Conservation (phyloP, 2,113 vertebrate species). For the Ardeotis arabs region DNA sequence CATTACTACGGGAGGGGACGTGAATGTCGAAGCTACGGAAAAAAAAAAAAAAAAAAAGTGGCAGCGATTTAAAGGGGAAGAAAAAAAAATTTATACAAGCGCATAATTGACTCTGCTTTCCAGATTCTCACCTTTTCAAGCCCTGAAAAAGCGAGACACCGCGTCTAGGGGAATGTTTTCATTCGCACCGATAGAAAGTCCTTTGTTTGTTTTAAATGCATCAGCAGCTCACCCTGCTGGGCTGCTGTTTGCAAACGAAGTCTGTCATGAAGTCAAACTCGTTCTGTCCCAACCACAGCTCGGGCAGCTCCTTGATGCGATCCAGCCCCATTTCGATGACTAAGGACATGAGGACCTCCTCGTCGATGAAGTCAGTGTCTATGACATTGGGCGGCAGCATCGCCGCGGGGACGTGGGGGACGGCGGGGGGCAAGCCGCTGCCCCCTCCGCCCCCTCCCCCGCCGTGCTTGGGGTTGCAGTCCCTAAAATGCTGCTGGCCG, state of each 20-base stretch:
- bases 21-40: constrained; percentile 74
- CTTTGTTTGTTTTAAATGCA: constrained; percentile 70
- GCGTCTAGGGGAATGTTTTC: constrained; percentile 83
- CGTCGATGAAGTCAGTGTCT: constrained; percentile 91
- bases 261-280: constrained; percentile 93
- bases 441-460: constrained; percentile 36
- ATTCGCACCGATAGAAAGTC: constrained; percentile 77
- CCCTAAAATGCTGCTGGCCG: constrained; percentile 86
- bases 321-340: constrained; percentile 92
- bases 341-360: constrained; percentile 91
- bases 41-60: constrained; percentile 44
- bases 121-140: constrained; percentile 81
- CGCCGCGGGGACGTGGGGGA: constrained; percentile 83
- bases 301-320: constrained; percentile 90
- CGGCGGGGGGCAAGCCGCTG: constrained; percentile 74
- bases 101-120: constrained; percentile 83
- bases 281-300: constrained; percentile 91
- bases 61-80: constrained; percentile 43
- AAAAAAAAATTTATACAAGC: constrained; percentile 76
- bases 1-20: constrained; percentile 67
- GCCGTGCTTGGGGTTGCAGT: constrained; percentile 85
- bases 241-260: constrained; percentile 92
- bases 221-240: constrained; percentile 90
- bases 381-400: constrained; percentile 92
- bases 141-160: constrained; percentile 82